phyloP scores from a whole-genome alignment of 2,888 invertebrate genomes.

The Fragum fragum region DNA sequence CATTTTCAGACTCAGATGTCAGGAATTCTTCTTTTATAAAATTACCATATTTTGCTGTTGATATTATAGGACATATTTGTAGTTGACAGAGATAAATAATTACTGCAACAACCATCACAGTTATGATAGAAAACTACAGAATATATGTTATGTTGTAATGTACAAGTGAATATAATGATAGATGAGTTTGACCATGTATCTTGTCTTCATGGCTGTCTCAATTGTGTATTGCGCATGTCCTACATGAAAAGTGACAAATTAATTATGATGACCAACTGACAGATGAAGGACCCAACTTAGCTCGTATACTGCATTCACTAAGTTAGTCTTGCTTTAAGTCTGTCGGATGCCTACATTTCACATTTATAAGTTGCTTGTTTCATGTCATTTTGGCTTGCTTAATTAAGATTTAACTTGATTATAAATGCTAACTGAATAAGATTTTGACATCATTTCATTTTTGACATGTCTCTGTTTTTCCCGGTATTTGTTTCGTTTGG shows the following conservation, averaged over 20 bases:
- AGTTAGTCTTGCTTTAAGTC: constrained; percentile 4
- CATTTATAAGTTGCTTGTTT: constrained; percentile 7
- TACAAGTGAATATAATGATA: background rate
- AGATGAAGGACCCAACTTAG: background rate
- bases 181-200: constrained; percentile 3
- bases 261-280: constrained; percentile 21
- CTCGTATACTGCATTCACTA: background rate
- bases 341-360: background rate
- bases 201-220: background rate
- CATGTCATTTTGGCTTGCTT: background rate
- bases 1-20: no score
- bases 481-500: constrained; percentile 10
- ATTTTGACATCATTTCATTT: constrained; percentile 3
- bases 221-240: constrained; percentile 21
- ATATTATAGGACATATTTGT: no score
- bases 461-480: constrained; percentile 13
- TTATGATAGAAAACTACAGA: no score
- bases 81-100: no score
- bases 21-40: no score
- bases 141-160: background rate
- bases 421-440: constrained; percentile 5
- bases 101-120: no score
- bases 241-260: constrained; percentile 18
- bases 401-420: constrained; percentile 16
- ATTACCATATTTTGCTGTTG: no score